phyloP scores from a whole-genome alignment of 2,797 vertebrate species.

The Sarcophilus harrisii region DNA sequence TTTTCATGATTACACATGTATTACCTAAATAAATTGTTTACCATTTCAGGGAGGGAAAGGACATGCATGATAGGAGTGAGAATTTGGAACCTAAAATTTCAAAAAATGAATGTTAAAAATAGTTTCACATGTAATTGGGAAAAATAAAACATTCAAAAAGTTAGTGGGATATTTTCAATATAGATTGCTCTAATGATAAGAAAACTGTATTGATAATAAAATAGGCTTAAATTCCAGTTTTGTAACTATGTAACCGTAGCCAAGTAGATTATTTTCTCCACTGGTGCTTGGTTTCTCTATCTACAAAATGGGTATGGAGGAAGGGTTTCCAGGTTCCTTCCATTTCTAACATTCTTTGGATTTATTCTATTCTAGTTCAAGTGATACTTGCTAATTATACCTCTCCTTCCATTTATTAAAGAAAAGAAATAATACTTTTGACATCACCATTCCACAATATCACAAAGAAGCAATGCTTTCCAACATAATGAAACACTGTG shows the following conservation, averaged over 20 bases:
- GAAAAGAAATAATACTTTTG: not conserved
- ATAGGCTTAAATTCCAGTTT: not conserved
- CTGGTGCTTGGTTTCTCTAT: not conserved
- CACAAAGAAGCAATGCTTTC: conserved; percentile 28
- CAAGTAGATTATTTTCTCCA: not conserved
- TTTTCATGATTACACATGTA: not conserved
- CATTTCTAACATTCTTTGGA: not conserved
- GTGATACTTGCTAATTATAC: not conserved
- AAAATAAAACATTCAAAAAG: not conserved
- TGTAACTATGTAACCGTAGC: not conserved
- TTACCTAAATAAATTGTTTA: not conserved
- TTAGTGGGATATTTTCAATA: not conserved
- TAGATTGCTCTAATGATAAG: not conserved
- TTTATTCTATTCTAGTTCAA: not conserved
- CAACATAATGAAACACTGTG: conserved; percentile 78
- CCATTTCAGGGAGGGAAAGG: not conserved
- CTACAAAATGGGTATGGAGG: not conserved
- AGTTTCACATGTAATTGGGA: not conserved
- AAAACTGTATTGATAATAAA: not conserved
- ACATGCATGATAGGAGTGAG: not conserved
- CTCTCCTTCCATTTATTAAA: not conserved
- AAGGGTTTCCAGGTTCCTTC: not conserved
- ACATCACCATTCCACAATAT: not conserved
- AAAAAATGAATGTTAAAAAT: not conserved
- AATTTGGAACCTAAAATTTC: not conserved